These are phyloP conservation scores for Lepisosteus osseus DNA, from an alignment of 2,113 vertebrate species.

Conservation along the genomic window DNA sequence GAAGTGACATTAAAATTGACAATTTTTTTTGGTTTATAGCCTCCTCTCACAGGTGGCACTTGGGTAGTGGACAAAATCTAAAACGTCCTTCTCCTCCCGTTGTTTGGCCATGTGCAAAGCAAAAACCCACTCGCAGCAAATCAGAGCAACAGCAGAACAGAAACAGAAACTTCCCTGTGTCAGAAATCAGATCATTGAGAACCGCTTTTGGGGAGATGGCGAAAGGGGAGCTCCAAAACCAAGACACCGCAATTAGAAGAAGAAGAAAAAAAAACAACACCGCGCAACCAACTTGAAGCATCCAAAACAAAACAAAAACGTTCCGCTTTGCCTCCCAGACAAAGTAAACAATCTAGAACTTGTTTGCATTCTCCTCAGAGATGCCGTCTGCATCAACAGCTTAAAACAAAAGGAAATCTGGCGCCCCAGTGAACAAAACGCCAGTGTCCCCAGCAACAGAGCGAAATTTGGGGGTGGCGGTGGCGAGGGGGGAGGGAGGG, in stretches of 20 bases:
- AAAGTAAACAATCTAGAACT: slow-evolving; percentile 87
- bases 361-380: slow-evolving; percentile 88
- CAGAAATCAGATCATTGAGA: not conserved
- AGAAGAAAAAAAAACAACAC: not conserved
- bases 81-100: not conserved
- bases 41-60: too few species aligned
- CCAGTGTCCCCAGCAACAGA: slow-evolving; percentile 72
- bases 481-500: slow-evolving; percentile 56
- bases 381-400: slow-evolving; percentile 83
- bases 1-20: too few species aligned
- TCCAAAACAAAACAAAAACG: slow-evolving; percentile 59
- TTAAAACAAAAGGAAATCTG: slow-evolving; percentile 94
- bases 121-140: not conserved
- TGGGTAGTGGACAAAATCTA: slow-evolving; percentile 27
- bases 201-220: too few species aligned
- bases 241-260: too few species aligned
- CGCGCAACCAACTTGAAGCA: slow-evolving; percentile 15
- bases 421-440: slow-evolving; percentile 78
- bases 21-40: too few species aligned
- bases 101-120: not conserved
- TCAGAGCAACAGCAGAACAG: not conserved
- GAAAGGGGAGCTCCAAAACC: too few species aligned
- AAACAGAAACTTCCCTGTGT: not conserved
- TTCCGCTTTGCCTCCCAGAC: slow-evolving; percentile 66
- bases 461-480: slow-evolving; percentile 38